Evolutionary conservation across 2,888 invertebrate species (phyloP).

Genomic region (Mythimna vitellina): DNA sequence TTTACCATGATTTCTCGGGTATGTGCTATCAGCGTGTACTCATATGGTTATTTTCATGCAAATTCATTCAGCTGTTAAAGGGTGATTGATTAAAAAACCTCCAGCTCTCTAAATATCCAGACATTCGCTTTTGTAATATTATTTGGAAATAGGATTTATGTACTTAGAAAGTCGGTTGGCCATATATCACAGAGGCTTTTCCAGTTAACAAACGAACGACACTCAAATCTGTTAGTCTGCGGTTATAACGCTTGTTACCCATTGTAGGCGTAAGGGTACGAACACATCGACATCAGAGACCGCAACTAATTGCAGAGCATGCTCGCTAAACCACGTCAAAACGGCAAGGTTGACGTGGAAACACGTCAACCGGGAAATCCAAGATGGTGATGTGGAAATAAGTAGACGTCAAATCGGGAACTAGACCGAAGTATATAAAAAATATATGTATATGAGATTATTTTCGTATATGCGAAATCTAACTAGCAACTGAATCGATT

Average conservation of each 20-base stretch:
- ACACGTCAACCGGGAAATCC: neutral
- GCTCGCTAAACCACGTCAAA: conserved; percentile 12
- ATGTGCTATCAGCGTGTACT: neutral
- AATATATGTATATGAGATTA: too few species aligned
- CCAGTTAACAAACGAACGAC: neutral
- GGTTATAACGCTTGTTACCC: neutral
- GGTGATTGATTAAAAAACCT: too few species aligned
- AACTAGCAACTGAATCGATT: too few species aligned
- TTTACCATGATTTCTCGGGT: too few species aligned
- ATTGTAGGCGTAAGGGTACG: neutral
- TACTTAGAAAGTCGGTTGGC: neutral
- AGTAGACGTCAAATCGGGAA: neutral
- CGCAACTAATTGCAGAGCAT: conserved; percentile 25
- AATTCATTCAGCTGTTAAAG: neutral
- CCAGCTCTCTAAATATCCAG: too few species aligned
- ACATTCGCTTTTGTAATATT: neutral
- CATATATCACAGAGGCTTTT: neutral
- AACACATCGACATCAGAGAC: conserved; percentile 19
- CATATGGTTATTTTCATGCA: neutral
- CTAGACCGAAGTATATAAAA: neutral
- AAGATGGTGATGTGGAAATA: neutral
- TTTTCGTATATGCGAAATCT: too few species aligned
- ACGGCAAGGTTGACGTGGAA: neutral
- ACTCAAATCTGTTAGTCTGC: neutral
- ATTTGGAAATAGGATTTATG: neutral